A percentile compares a stretch with the other conserved stretches of the same genome.
phyloP scores from a whole-genome alignment of 92 coral and sea anemone species.

The Zoanthus sociatus region DNA sequence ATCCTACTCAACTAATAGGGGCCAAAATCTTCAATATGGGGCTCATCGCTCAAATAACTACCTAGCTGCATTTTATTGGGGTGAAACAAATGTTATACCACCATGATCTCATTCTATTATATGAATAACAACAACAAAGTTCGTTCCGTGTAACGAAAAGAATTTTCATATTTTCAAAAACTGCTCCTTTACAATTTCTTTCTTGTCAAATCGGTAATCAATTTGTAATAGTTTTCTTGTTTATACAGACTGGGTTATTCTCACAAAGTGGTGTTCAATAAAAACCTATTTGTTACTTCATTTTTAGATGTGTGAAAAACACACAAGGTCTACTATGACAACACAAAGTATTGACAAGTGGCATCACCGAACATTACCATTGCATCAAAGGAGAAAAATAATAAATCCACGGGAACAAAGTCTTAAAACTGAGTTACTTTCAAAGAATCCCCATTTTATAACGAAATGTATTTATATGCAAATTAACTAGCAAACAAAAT shows the following conservation, averaged over 20 bases:
- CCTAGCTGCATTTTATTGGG: not conserved
- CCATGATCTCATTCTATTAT: slow-evolving; percentile 4
- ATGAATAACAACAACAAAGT: slow-evolving; percentile 5
- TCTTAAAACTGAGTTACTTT: not conserved
- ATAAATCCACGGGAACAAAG: not conserved
- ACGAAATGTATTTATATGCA: slow-evolving; percentile 3
- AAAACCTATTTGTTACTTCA: not conserved
- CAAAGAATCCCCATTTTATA: not conserved
- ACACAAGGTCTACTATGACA: not conserved
- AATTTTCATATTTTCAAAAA: slow-evolving; percentile 1
- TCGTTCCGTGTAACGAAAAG: not conserved
- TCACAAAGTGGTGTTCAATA: not conserved
- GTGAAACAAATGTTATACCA: not conserved
- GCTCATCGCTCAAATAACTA: not conserved
- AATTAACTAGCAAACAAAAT: not conserved
- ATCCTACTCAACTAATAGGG: not conserved
- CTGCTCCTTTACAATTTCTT: not conserved
- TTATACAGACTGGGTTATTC: slow-evolving; percentile 24
- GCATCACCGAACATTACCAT: not conserved
- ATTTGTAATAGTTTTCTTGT: not conserved
- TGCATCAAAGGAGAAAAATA: not conserved
- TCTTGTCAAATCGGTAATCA: slow-evolving; percentile 13
- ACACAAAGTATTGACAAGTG: not conserved
- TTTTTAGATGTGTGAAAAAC: not conserved
- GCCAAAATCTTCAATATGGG: not conserved